A percentile compares a stretch with the other conserved stretches of the same genome.
These are phyloP conservation scores for Athalia cordata DNA, from an alignment of 2,888 invertebrate genomes.

Conservation along the genomic window DNA sequence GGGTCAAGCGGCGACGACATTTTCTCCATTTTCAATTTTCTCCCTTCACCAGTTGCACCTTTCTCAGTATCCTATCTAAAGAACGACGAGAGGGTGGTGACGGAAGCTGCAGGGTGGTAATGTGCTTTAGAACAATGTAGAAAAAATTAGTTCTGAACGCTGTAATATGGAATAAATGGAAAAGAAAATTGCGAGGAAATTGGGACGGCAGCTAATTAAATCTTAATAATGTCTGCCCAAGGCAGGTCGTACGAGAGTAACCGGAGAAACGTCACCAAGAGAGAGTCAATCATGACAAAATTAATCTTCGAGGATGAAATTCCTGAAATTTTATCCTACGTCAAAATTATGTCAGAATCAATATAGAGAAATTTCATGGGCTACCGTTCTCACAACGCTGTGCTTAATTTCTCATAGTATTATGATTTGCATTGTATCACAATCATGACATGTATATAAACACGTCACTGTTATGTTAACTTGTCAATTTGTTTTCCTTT, in stretches of 20 bases:
- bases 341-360: slow-evolving; percentile 32
- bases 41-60: slow-evolving; percentile 40
- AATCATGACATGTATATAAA: not conserved
- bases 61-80: not conserved
- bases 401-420: not conserved
- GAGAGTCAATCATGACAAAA: slow-evolving; percentile 25
- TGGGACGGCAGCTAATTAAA: not conserved
- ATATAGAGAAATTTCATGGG: not conserved
- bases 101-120: too few relatives aligned
- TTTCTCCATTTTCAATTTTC: slow-evolving; percentile 1
- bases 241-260: not conserved
- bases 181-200: not conserved
- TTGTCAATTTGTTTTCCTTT: too few relatives aligned
- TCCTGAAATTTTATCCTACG: not conserved
- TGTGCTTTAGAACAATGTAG: too few relatives aligned
- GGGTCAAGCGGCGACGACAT: slow-evolving; percentile 10
- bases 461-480: not conserved
- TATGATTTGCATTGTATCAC: not conserved
- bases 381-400: not conserved
- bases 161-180: not conserved
- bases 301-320: slow-evolving; percentile 22
- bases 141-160: not conserved
- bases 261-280: not conserved
- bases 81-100: too few relatives aligned
- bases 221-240: not conserved